Conservation (phyloP, 2,113 vertebrate genomes). For the Tragelaphus buxtoni region DNA sequence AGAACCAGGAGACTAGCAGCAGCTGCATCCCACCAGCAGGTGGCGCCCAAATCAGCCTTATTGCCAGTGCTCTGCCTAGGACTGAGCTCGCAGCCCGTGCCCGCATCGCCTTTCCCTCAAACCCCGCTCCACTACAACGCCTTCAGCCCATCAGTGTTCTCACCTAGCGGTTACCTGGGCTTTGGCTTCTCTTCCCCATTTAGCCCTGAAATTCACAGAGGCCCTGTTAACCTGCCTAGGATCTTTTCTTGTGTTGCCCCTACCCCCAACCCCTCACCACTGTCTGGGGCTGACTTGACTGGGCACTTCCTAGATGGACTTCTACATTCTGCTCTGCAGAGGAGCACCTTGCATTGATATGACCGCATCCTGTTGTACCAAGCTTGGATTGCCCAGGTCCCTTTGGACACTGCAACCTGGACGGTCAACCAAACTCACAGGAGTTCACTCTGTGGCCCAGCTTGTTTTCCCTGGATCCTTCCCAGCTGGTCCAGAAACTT, state of each 20-base stretch:
- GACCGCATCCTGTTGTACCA: neutral
- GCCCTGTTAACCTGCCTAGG: neutral
- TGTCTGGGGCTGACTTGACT: neutral
- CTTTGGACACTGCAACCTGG: neutral
- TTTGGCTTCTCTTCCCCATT: neutral
- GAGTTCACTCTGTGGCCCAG: neutral
- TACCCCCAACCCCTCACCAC: rapidly evolving
- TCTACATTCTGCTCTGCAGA: neutral
- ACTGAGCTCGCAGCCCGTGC: rapidly evolving
- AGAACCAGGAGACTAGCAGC: neutral
- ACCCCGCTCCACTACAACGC: neutral
- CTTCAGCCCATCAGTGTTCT: neutral
- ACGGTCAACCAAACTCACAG: too few species aligned
- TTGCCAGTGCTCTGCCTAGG: rapidly evolving
- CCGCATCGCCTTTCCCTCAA: rapidly evolving
- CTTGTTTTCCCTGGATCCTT: neutral
- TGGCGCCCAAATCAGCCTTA: neutral
- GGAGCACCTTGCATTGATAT: neutral
- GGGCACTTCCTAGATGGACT: neutral
- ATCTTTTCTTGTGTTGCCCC: neutral
- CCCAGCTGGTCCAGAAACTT: neutral
- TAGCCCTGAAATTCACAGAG: neutral
- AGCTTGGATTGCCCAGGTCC: neutral
- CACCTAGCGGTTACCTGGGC: neutral
- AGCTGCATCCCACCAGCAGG: neutral